Percentiles rank a stretch among this genome's conserved stretches.
Evolutionary conservation across 1,140 invertebrate species (phyloP).

Genomic region (Dolichoris vasculosae): DNA sequence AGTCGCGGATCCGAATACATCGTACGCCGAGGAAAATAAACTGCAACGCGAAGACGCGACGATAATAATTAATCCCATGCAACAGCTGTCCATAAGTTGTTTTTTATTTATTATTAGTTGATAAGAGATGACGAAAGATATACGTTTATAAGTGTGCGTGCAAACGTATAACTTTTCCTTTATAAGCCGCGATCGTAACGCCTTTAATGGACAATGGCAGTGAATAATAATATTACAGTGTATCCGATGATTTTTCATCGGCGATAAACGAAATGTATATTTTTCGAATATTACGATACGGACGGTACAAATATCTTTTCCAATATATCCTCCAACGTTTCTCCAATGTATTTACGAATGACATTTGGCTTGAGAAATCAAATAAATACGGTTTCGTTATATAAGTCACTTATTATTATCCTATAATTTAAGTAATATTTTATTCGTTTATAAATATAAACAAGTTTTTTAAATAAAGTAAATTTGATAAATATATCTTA

Average conservation of each 20-base stretch:
- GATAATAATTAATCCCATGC: constrained; percentile 13
- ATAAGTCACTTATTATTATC: no score
- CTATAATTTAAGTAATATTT: no score
- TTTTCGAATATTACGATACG: not conserved
- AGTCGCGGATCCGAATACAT: not conserved
- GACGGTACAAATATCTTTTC: no score
- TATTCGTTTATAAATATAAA: no score
- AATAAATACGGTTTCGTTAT: no score
- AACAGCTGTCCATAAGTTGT: not conserved
- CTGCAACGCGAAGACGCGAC: not conserved
- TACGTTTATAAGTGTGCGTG: not conserved
- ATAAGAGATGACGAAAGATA: constrained; percentile 12
- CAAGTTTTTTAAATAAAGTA: no score
- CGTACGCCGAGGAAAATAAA: not conserved
- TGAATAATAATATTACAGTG: not conserved
- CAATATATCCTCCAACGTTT: no score
- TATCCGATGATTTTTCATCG: not conserved
- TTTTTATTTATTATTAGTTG: not conserved
- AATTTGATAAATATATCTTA: no score
- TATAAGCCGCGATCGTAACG: not conserved
- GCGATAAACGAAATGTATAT: not conserved
- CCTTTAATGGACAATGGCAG: not conserved
- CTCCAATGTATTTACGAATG: no score
- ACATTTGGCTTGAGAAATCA: no score
- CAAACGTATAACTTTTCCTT: not conserved